Base-by-base conservation (phyloP, 2,888 invertebrate genomes). In the Phortica okadai region DNA sequence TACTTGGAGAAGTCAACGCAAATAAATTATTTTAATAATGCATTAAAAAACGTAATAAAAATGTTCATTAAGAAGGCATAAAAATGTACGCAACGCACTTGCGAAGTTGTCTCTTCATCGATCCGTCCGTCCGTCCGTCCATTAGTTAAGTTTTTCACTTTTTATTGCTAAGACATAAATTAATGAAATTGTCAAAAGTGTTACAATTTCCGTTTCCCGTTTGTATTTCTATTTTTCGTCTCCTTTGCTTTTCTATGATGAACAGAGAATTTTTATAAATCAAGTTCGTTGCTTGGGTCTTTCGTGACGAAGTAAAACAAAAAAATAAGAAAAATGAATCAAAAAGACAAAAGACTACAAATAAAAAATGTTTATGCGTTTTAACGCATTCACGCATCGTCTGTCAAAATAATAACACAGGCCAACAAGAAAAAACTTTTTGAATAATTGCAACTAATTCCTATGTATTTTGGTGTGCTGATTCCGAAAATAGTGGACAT, bases 361-460 rank as follows among this genome's bases (percentile, higher is more conserved):
- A 58, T 58, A 67, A 72, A 25, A 44, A 44, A 67, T 33, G 25
- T 56, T 72, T 72, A 69, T 69, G 50, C 69, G 69, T 78, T 78
- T 80, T 79, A 82, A 82, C 83, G 79, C 83, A 83, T 88, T 85
- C 85, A 85, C 84, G 85, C 88, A 88, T 82, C 85, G 83, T 42
- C 82, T 85, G 81, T 62, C 82, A 75, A 82, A 81, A 82, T 85
- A 85, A 85, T 85, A n/a, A n/a, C n/a, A n/a, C n/a, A n/a, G n/a
- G n/a, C n/a, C n/a, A n/a, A n/a, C n/a, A n/a, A n/a, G n/a, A n/a
- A n/a, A n/a, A n/a, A n/a, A n/a, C n/a, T n/a, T n/a, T n/a, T n/a
- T n/a, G n/a, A n/a, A n/a, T n/a, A n/a, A n/a, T n/a, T n/a, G n/a
- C n/a, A n/a, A n/a, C n/a, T n/a, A n/a, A n/a, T n/a, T n/a, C n/a